These are phyloP conservation scores for Calidris pugnax DNA, from an alignment of 2,113 vertebrate genomes.

Conservation along the genomic window DNA sequence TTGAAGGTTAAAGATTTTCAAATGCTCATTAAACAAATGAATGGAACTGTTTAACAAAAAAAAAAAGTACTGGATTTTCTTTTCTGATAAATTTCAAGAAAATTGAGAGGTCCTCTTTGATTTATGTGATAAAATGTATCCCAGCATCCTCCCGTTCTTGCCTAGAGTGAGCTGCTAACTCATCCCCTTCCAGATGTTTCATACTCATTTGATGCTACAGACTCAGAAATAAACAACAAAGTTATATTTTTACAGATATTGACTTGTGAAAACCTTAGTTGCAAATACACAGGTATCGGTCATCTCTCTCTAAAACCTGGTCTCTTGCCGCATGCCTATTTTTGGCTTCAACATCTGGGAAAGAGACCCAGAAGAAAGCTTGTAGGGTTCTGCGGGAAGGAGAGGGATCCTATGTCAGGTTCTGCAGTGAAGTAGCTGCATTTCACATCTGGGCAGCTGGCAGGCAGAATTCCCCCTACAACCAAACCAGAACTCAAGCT, in stretches of 20 bases:
- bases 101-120: constrained; percentile 17
- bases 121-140: not conserved
- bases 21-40: constrained; percentile 46
- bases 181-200: not conserved
- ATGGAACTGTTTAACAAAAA: not conserved
- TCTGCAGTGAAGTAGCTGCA: not conserved
- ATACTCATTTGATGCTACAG: not conserved
- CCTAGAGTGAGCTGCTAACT: not conserved
- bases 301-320: not conserved
- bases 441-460: not conserved
- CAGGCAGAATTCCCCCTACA: not conserved
- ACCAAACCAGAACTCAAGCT: not conserved
- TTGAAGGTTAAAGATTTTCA: constrained; percentile 34
- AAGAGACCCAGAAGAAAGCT: not conserved
- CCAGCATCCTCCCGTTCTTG: not conserved
- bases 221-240: not conserved
- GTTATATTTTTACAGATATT: not conserved
- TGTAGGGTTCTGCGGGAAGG: not conserved
- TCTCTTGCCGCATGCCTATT: rapidly evolving
- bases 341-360: not conserved
- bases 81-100: not conserved
- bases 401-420: not conserved
- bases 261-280: not conserved
- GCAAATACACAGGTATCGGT: not conserved
- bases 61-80: not conserved